phyloP scores from a whole-genome alignment of 23 tunicate species.

The Styela clava region DNA sequence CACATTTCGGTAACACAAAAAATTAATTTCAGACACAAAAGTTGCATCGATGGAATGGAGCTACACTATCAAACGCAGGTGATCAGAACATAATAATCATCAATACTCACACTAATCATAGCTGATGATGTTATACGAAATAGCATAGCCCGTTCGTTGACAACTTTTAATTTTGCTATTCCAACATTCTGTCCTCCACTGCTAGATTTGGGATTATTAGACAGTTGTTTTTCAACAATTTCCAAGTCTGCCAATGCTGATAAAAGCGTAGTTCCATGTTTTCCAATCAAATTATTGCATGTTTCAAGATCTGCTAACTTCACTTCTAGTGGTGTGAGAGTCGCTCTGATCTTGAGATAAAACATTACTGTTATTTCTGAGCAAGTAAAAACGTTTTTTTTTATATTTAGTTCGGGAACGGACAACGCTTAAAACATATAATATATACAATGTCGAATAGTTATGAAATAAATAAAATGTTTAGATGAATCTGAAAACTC shows the following conservation, averaged over 20 bases:
- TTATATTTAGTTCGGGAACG: too few species aligned
- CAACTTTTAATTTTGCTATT: slow-evolving; percentile 53
- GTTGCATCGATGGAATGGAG: too few species aligned
- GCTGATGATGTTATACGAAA: slow-evolving; percentile 90
- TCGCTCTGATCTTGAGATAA: slow-evolving; percentile 17
- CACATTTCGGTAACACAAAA: too few species aligned
- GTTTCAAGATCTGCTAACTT: slow-evolving; percentile 93
- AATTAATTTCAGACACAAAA: too few species aligned
- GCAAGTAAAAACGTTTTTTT: too few species aligned
- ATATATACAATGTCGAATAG: too few species aligned
- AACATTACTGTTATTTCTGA: too few species aligned
- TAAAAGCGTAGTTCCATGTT: slow-evolving; percentile 90
- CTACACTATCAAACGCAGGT: too few species aligned
- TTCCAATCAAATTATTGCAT: slow-evolving; percentile 91
- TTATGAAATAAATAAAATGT: too few species aligned
- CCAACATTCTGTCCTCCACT: background rate
- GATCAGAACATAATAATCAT: too few species aligned
- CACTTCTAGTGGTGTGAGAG: slow-evolving; percentile 47
- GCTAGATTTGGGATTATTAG: background rate
- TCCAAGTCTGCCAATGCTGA: slow-evolving; percentile 81
- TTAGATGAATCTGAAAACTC: too few species aligned
- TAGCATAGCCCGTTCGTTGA: slow-evolving; percentile 80
- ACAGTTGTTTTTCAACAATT: slow-evolving; percentile 19
- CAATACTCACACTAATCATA: slow-evolving; percentile 51
- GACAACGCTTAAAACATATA: too few species aligned